Conservation (phyloP, 2,113 vertebrate species). For the Ptyas mucosa region DNA sequence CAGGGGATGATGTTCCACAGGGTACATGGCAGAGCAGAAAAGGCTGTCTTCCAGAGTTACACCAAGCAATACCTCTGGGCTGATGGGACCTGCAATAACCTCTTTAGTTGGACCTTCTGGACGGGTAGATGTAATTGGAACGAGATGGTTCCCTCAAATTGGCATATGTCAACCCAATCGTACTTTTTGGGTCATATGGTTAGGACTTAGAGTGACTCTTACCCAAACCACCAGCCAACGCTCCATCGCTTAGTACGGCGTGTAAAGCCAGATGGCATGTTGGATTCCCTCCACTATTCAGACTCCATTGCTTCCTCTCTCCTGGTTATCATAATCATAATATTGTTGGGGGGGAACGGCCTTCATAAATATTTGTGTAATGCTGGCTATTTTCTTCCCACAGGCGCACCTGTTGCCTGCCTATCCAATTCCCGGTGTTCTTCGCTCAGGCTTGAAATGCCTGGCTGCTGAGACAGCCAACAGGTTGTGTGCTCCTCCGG, state of each 20-base stretch:
- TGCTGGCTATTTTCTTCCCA: rapidly evolving
- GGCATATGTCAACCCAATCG: neutral
- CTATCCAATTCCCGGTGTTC: neutral
- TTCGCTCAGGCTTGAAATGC: neutral
- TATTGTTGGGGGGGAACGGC: neutral
- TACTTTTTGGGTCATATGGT: neutral
- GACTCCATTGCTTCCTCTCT: neutral
- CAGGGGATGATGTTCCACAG: neutral
- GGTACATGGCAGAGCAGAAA: neutral
- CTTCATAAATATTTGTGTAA: no score
- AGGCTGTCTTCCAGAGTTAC: neutral
- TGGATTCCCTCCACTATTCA: neutral
- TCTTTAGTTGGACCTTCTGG: neutral
- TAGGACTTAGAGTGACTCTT: neutral
- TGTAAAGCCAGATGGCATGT: neutral
- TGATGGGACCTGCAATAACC: neutral
- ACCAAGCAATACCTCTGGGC: neutral
- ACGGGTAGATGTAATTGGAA: neutral
- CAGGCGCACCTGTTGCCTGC: neutral
- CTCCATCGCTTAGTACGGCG: neutral
- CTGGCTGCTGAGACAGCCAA: neutral
- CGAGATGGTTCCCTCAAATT: neutral
- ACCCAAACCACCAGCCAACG: neutral
- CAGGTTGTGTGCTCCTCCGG: neutral
- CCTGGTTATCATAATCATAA: neutral